These are phyloP conservation scores for Drosophila varians DNA, from an alignment of 1,140 invertebrate genomes.

Conservation along the genomic window DNA sequence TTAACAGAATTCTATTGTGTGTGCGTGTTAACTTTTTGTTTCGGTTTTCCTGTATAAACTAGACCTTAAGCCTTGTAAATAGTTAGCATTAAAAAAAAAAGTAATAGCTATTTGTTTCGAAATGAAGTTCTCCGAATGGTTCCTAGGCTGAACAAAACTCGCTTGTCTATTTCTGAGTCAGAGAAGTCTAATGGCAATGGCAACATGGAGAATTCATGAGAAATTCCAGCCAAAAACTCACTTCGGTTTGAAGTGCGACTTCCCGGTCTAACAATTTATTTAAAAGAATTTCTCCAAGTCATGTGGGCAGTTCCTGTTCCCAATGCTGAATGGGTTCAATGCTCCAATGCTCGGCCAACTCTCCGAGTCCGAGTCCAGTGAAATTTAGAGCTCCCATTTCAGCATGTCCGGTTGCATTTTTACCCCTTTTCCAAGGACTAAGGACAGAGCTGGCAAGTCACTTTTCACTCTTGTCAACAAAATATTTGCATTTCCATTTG, in stretches of 20 bases:
- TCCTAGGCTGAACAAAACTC: conserved; percentile 16
- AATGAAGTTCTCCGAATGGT: conserved; percentile 30
- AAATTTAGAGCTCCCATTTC: conserved; percentile 37
- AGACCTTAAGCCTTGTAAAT: conserved; percentile 41
- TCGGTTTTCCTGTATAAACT: conserved; percentile 38
- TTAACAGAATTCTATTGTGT: conserved; percentile 12
- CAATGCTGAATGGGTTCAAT: conserved; percentile 49
- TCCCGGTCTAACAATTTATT: conserved; percentile 47
- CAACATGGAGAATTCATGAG: neutral
- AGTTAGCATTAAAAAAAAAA: conserved; percentile 14
- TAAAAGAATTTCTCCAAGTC: conserved; percentile 41
- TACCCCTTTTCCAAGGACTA: conserved; percentile 1
- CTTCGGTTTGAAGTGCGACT: conserved; percentile 18
- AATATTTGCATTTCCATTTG: conserved; percentile 77
- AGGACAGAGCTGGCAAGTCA: conserved; percentile 59
- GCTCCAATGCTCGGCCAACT: conserved; percentile 13
- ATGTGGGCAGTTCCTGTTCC: conserved; percentile 37
- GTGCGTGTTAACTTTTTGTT: conserved; percentile 8
- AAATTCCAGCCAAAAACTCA: conserved; percentile 35
- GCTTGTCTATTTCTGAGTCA: conserved; percentile 1
- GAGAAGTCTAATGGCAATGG: conserved; percentile 2
- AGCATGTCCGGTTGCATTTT: conserved; percentile 65
- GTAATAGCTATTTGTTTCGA: conserved; percentile 24
- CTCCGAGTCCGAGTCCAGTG: conserved; percentile 3
- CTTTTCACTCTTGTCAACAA: conserved; percentile 69